Evolutionary conservation across 2,797 vertebrate species (phyloP), one percentile per base, ranked within the genome.

Genomic region (Catamblyrhynchus diadema): DNA sequence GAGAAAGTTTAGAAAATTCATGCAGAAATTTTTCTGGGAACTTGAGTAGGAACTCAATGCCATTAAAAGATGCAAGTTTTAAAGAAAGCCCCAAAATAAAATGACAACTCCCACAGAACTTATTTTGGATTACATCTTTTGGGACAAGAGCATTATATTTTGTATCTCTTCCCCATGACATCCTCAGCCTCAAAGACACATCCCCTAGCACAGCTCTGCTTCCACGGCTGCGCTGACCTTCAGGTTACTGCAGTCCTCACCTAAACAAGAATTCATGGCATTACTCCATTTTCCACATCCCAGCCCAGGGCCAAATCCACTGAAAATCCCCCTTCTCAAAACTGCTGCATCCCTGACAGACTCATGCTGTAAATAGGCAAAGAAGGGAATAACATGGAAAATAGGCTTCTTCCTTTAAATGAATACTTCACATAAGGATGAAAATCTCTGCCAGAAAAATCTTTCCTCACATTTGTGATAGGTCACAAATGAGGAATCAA

Each of bases 401-500:
- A 85, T 0, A 50, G 12, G 11, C 20, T 41, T 56, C 39, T 54
- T 42, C 9, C 32, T 20, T 48, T 21, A 50, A 84, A 71, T 14
- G 4, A 50, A 50, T 20, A 32, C 4, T 91, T 65, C 57, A 39
- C 42, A 60, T 61, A 67, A 72, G 47, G 57, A 59, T 17, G 16
- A 90, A 89, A 81, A 56, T 39, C 41, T 64, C 57, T 82, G 54
- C 14, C 39, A 61, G 64, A 85, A 78, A 42, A 42, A 64, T 42
- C 45, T 74, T 89, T 70, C 66, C 75, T 91, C 72, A 47, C 16
- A 39, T 75, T 90, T 94, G 45, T 62, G 47, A 32, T 22, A 83
- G 45, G 47, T 70, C 60, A 87, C 54, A 50, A 51, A 64, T 0
- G 2, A 70, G 37, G 64, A 90, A 84, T 56, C 62, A 79, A 64